Evolutionary conservation across 2,888 invertebrate species (phyloP).

Genomic region (Phalera bucephala): DNA sequence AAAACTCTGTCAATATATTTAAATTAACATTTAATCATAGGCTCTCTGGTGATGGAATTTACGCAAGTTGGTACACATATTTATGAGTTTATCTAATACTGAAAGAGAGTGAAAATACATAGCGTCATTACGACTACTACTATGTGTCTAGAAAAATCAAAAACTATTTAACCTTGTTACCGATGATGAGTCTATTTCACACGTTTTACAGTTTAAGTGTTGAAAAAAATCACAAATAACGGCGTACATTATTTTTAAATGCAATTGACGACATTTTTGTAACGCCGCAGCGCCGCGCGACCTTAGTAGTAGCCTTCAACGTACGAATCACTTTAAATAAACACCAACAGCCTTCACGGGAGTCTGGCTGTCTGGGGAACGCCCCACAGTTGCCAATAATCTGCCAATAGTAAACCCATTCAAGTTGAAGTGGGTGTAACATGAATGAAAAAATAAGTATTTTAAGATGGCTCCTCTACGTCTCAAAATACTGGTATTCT

Average conservation of each 20-base stretch:
- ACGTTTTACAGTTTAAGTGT: no score
- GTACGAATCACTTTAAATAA: conserved; percentile 2
- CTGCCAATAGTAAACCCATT: neutral
- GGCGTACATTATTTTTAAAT: neutral
- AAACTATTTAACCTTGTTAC: no score
- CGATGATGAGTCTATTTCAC: no score
- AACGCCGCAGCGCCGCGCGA: conserved; percentile 1
- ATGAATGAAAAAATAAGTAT: conserved; percentile 1
- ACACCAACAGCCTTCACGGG: conserved; percentile 1
- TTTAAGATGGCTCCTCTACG: neutral
- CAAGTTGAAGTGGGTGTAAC: conserved; percentile 1
- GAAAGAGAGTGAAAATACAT: no score
- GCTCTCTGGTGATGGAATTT: no score
- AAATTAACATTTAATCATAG: no score
- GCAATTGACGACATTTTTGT: neutral
- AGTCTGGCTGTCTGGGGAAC: conserved; percentile 4
- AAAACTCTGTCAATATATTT: no score
- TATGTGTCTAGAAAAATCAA: no score
- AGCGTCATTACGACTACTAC: no score
- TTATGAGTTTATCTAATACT: no score
- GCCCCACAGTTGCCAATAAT: conserved; percentile 2
- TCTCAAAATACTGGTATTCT: conserved; percentile 6
- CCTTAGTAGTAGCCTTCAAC: conserved; percentile 1
- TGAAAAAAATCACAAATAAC: no score
- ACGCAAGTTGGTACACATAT: no score